Percentiles rank a stretch among this genome's conserved stretches.
Conservation (phyloP, 2,113 vertebrate species). For the Myiopsitta monachus region DNA sequence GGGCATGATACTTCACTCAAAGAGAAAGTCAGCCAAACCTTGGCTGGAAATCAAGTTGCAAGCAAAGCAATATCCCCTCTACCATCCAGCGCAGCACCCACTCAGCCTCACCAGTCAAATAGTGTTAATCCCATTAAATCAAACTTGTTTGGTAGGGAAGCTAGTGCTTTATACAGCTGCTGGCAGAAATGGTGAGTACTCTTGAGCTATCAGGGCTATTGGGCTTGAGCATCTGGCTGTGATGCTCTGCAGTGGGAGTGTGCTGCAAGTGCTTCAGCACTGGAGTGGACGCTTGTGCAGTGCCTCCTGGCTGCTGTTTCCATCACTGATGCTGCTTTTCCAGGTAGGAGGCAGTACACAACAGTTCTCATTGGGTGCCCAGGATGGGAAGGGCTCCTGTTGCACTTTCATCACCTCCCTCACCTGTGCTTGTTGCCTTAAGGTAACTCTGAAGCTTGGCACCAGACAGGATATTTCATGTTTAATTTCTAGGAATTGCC, state of each 20-base stretch:
- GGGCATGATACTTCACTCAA: background rate
- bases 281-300: background rate
- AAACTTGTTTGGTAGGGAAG: accelerated
- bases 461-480: background rate
- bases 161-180: background rate
- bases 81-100: background rate
- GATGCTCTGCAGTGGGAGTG: background rate
- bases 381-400: background rate
- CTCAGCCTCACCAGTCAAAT: accelerated
- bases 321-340: background rate
- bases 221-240: accelerated
- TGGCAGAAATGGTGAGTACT: accelerated
- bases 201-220: background rate
- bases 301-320: accelerated
- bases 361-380: too few relatives aligned
- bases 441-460: background rate
- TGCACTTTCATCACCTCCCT: background rate
- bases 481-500: constrained; percentile 13
- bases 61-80: background rate
- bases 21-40: background rate
- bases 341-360: background rate
- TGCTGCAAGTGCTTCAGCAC: background rate
- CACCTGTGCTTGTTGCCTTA: background rate
- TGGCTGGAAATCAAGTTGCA: background rate
- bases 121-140: accelerated